Conservation (phyloP, 2,113 vertebrate species). For the Ceratotherium simum region DNA sequence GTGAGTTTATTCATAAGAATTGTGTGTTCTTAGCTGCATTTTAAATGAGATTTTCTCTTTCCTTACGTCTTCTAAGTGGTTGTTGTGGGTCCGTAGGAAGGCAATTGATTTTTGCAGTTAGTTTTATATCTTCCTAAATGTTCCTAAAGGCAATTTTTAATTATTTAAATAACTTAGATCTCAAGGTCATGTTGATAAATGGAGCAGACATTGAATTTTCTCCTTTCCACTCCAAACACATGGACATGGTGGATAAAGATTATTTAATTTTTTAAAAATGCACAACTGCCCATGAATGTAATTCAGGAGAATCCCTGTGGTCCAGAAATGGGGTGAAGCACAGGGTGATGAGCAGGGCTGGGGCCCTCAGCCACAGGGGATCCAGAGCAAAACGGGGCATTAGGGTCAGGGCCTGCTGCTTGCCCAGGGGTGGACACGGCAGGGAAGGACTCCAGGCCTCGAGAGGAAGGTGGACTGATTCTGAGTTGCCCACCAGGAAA, state of each 20-base stretch:
- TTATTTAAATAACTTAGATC: not conserved
- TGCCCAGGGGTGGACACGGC: fast-evolving
- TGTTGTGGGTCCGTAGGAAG: not conserved
- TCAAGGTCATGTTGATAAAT: not conserved
- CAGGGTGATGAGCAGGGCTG: too few species aligned
- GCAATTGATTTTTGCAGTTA: not conserved
- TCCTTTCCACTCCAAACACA: not conserved
- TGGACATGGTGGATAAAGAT: too few species aligned
- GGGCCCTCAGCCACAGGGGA: not conserved
- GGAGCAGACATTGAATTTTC: not conserved
- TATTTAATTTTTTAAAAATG: fast-evolving
- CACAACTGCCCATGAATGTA: too few species aligned
- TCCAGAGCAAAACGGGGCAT: fast-evolving
- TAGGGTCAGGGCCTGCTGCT: too few species aligned
- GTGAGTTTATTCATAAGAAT: not conserved
- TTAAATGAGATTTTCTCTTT: not conserved
- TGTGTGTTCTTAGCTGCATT: not conserved
- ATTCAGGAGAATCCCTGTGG: too few species aligned
- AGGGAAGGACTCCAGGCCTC: fast-evolving
- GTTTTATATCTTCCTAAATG: not conserved
- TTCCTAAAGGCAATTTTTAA: not conserved
- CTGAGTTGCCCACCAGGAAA: not conserved
- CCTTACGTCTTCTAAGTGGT: not conserved
- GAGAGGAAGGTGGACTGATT: fast-evolving
- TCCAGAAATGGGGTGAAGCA: fast-evolving